phyloP scores from a whole-genome alignment of 2,797 vertebrate species.

The Xerus rutilus region DNA sequence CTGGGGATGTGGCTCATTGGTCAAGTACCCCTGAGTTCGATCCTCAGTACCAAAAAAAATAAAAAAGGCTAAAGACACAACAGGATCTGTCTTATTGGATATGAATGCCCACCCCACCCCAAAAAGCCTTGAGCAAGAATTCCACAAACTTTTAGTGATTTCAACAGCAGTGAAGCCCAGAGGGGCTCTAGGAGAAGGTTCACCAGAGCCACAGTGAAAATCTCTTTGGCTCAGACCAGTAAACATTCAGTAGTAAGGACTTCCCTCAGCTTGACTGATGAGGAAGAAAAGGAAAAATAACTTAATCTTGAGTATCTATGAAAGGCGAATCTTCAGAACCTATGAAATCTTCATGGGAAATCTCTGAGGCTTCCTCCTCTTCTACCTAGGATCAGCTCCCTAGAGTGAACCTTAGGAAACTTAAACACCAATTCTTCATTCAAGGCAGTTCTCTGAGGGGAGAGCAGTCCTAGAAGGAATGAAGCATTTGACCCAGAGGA shows the following conservation, averaged over 20 bases:
- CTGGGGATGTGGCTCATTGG: no score
- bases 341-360: background rate
- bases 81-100: background rate
- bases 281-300: background rate
- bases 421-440: background rate
- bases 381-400: background rate
- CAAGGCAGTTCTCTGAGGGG: background rate
- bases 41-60: no score
- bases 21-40: no score
- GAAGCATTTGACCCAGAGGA: background rate
- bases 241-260: background rate
- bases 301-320: background rate
- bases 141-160: background rate
- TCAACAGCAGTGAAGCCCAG: background rate
- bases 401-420: background rate
- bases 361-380: background rate
- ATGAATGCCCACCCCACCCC: background rate
- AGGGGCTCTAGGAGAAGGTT: background rate
- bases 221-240: background rate
- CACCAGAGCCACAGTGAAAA: background rate
- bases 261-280: background rate
- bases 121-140: background rate
- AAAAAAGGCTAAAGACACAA: background rate
- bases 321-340: background rate
- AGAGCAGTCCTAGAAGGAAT: background rate